These are phyloP conservation scores for Pseudotriccus pelzelni DNA, from an alignment of 2,797 vertebrate genomes.

Conservation along the genomic window DNA sequence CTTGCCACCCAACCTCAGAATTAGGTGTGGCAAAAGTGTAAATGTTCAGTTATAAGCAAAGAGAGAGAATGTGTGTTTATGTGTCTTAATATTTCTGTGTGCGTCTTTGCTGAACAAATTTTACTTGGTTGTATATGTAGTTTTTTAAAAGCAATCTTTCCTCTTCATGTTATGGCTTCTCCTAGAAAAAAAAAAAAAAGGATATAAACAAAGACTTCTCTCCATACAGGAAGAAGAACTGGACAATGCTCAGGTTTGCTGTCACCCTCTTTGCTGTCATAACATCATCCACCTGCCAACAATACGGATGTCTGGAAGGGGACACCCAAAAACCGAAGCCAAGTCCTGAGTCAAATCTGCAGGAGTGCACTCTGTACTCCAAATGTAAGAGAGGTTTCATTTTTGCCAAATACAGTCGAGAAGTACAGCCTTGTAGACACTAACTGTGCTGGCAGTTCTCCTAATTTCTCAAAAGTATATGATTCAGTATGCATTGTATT, in stretches of 20 bases:
- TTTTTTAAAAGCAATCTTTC: not conserved
- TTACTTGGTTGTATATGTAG: not conserved
- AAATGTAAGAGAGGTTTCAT: conserved; percentile 65
- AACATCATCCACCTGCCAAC: conserved; percentile 1
- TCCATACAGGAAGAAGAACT: conserved; percentile 1
- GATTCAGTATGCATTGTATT: not conserved
- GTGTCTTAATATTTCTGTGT: not conserved
- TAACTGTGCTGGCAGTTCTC: not conserved
- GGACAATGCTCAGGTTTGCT: conserved; percentile 53
- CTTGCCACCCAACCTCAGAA: not conserved
- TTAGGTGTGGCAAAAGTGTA: not conserved
- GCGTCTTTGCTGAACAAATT: not conserved
- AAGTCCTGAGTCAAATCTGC: conserved; percentile 58
- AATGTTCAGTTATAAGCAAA: not conserved
- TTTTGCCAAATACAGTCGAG: not conserved
- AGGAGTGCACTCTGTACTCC: conserved; percentile 70
- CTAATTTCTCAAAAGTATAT: not conserved
- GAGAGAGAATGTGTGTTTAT: not conserved
- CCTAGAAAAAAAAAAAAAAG: not conserved
- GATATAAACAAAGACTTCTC: not conserved
- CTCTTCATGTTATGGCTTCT: not conserved
- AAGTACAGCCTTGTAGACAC: not conserved
- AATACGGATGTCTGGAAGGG: conserved; percentile 58
- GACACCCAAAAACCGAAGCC: conserved; percentile 65
- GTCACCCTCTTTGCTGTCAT: conserved; percentile 41